These are phyloP conservation scores for Drosophila bocki DNA, from an alignment of 1,140 invertebrate species.

Conservation along the genomic window DNA sequence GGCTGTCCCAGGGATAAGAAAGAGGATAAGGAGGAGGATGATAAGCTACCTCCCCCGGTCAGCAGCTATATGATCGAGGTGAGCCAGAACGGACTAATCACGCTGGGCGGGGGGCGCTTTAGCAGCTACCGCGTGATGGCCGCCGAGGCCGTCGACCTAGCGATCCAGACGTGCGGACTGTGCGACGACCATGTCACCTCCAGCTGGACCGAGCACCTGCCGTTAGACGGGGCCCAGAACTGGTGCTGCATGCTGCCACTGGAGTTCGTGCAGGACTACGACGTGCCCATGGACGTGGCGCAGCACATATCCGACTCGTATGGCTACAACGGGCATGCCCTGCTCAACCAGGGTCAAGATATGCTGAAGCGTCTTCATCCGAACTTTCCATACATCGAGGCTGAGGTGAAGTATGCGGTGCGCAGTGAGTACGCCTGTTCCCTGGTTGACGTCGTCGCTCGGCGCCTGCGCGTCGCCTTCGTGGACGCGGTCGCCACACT, in stretches of 20 bases:
- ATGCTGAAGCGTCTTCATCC: slow-evolving; percentile 37
- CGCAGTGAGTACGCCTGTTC: slow-evolving; percentile 60
- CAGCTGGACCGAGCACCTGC: slow-evolving; percentile 40
- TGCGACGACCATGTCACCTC: slow-evolving; percentile 20
- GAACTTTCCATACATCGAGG: slow-evolving; percentile 61
- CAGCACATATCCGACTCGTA: slow-evolving; percentile 64
- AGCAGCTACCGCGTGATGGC: slow-evolving; percentile 66
- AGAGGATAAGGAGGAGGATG: neutral
- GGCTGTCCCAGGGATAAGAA: slow-evolving; percentile 22
- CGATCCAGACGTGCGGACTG: slow-evolving; percentile 44
- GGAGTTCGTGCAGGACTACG: slow-evolving; percentile 53
- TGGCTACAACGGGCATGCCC: slow-evolving; percentile 45
- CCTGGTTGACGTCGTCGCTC: slow-evolving; percentile 55
- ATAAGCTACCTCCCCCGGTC: neutral
- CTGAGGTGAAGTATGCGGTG: slow-evolving; percentile 55
- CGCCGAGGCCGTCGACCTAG: slow-evolving; percentile 51
- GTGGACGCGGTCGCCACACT: slow-evolving; percentile 47
- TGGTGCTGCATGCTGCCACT: slow-evolving; percentile 55
- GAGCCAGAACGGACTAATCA: slow-evolving; percentile 50
- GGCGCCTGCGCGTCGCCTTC: slow-evolving; percentile 57
- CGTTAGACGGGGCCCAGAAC: slow-evolving; percentile 52
- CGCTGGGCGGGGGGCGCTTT: slow-evolving; percentile 59
- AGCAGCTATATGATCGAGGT: slow-evolving; percentile 54
- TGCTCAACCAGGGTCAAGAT: slow-evolving; percentile 12
- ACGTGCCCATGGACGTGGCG: slow-evolving; percentile 60